Conservation (phyloP, 2,888 invertebrate genomes). For the Neoaliturus tenellus region DNA sequence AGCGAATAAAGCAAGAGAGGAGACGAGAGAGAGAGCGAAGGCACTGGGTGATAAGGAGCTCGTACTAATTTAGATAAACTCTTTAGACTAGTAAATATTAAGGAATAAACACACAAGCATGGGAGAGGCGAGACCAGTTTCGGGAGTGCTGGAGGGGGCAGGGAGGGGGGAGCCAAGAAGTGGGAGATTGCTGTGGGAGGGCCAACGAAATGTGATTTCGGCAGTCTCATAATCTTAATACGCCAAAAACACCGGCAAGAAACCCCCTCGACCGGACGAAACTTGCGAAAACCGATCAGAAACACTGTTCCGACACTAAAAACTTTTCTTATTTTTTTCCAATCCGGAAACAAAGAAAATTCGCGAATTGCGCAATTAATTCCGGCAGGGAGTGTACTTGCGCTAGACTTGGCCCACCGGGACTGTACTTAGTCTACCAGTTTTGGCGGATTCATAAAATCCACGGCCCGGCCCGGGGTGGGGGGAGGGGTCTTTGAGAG, state of each 20-base stretch:
- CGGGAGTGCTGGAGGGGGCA: constrained; percentile 51
- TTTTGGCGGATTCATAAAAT: constrained; percentile 54
- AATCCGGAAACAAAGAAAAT: constrained; percentile 23
- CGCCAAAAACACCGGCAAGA: constrained; percentile 31
- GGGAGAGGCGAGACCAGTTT: constrained; percentile 43
- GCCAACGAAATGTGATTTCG: constrained; percentile 46
- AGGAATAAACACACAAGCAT: constrained; percentile 48
- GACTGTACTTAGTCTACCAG: constrained; percentile 50
- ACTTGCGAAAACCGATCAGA: not conserved
- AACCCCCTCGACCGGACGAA: constrained; percentile 7
- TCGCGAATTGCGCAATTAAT: constrained; percentile 38
- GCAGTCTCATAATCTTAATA: constrained; percentile 35
- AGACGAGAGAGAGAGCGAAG: constrained; percentile 55
- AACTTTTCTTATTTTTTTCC: not conserved
- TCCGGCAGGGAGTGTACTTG: constrained; percentile 39
- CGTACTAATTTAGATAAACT: constrained; percentile 46
- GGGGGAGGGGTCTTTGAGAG: constrained; percentile 30
- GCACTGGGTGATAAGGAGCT: not conserved
- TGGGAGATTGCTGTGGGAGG: constrained; percentile 35
- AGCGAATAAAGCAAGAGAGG: constrained; percentile 2
- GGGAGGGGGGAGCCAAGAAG: constrained; percentile 3
- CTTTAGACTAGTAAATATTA: constrained; percentile 45
- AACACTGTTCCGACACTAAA: not conserved
- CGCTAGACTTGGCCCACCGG: constrained; percentile 29
- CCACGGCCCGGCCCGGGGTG: constrained; percentile 11